phyloP scores from a whole-genome alignment of 2,797 vertebrate genomes.

The Amblyopsis hoosieri region DNA sequence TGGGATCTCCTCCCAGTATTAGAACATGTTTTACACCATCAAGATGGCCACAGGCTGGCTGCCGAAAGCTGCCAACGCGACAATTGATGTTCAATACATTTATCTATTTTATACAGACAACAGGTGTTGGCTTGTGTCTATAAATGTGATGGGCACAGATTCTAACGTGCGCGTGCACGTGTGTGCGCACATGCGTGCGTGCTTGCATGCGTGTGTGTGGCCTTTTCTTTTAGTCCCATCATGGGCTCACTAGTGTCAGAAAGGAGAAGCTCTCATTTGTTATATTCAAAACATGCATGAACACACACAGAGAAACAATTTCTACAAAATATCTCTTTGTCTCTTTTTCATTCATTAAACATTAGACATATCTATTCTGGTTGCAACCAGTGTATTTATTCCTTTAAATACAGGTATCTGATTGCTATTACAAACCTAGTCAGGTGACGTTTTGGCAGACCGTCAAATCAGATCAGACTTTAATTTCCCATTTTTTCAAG shows the following conservation, averaged over 20 bases:
- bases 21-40: constrained; percentile 53
- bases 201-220: constrained; percentile 1
- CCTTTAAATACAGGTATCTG: no score
- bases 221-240: constrained; percentile 6
- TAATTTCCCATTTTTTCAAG: no score
- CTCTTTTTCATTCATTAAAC: no score
- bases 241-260: constrained; percentile 7
- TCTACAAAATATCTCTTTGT: not conserved
- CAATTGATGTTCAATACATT: constrained; percentile 1
- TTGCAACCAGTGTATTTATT: no score
- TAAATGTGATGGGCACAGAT: not conserved
- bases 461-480: no score
- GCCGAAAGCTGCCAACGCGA: constrained; percentile 22
- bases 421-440: no score
- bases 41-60: constrained; percentile 58
- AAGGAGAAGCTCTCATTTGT: constrained; percentile 16
- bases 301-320: constrained; percentile 1
- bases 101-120: not conserved
- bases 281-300: constrained; percentile 18
- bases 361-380: no score
- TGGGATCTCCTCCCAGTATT: constrained; percentile 63
- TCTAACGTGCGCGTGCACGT: not conserved
- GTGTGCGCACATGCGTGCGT: constrained; percentile 8
- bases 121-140: not conserved
- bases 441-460: no score